These are phyloP conservation scores for Leptodactylus fuscus DNA, from an alignment of 2,113 vertebrate species.

Conservation along the genomic window DNA sequence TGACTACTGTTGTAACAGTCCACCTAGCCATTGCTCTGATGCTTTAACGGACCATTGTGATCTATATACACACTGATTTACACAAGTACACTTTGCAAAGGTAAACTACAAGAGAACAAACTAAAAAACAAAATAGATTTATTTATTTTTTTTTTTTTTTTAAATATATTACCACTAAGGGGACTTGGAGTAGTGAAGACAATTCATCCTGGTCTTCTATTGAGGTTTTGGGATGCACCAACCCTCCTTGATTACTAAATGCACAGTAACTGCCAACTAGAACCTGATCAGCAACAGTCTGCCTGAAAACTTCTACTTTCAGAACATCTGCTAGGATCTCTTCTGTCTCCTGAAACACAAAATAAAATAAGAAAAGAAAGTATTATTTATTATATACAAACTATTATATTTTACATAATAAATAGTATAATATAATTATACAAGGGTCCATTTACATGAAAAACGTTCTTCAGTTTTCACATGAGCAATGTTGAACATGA, in stretches of 20 bases:
- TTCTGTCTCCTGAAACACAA: slow-evolving; percentile 87
- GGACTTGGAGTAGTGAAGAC: slow-evolving; percentile 94
- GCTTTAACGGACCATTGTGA: too few species aligned
- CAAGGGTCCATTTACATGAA: too few species aligned
- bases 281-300: slow-evolving; percentile 94
- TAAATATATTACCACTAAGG: slow-evolving; percentile 97
- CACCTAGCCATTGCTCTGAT: too few species aligned
- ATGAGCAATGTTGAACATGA: too few species aligned
- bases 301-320: slow-evolving; percentile 97
- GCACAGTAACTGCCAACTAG: slow-evolving; percentile 94
- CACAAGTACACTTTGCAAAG: neutral
- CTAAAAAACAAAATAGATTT: slow-evolving; percentile 53
- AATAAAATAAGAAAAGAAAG: fast-evolving
- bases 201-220: slow-evolving; percentile 97
- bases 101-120: neutral
- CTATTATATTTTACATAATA: too few species aligned
- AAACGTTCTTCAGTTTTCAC: too few species aligned
- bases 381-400: neutral
- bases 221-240: slow-evolving; percentile 94
- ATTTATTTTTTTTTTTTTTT: too few species aligned
- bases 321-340: slow-evolving; percentile 94
- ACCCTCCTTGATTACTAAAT: slow-evolving; percentile 95
- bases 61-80: too few species aligned
- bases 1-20: too few species aligned
- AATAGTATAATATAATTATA: too few species aligned